These are phyloP conservation scores for Oreochromis mossambicus DNA, from an alignment of 2,797 vertebrate genomes.

Conservation along the genomic window DNA sequence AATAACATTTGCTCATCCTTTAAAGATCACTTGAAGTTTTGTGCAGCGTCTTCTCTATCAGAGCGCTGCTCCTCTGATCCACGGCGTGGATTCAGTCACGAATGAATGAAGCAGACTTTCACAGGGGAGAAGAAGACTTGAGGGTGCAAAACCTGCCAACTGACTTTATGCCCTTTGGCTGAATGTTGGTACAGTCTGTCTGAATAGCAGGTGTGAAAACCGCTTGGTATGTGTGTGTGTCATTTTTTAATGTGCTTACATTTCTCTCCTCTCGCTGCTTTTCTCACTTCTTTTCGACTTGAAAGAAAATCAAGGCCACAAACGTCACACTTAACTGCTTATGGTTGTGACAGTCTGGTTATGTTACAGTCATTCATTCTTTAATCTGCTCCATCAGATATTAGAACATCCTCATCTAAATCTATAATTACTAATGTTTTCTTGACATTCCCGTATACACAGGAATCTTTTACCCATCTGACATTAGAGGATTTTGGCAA, in stretches of 20 bases:
- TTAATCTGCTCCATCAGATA: background rate
- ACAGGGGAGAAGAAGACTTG: background rate
- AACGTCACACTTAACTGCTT: background rate
- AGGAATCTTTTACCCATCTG: background rate
- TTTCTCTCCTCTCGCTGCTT: background rate
- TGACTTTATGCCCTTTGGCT: background rate
- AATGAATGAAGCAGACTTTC: background rate
- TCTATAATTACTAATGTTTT: background rate
- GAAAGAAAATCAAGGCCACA: background rate
- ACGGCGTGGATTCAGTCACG: too few species aligned
- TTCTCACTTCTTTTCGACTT: background rate
- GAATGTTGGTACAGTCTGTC: slow-evolving; percentile 11
- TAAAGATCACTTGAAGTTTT: background rate
- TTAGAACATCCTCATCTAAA: background rate
- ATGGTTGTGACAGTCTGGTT: background rate
- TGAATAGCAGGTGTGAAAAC: slow-evolving; percentile 44
- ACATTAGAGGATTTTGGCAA: background rate
- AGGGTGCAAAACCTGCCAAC: background rate
- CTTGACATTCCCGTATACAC: background rate
- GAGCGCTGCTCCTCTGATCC: background rate
- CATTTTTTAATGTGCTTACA: background rate
- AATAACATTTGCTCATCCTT: background rate
- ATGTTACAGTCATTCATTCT: background rate
- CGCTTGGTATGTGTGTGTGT: background rate
- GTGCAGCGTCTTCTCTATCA: background rate